Evolutionary conservation across 2,797 vertebrate species (phyloP).

Genomic region (Fratercula arctica): DNA sequence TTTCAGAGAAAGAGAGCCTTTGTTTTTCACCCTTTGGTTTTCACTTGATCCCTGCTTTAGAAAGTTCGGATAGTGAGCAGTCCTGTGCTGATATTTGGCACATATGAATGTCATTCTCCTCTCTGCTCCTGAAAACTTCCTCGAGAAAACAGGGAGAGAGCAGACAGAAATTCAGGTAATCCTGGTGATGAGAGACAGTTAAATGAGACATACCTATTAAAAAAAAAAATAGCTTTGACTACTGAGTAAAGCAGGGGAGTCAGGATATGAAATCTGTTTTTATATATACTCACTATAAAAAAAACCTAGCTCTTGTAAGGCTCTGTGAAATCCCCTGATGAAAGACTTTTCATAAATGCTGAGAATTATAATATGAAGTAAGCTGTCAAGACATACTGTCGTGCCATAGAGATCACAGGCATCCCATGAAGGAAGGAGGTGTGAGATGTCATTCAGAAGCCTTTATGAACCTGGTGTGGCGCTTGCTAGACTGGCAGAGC

Average conservation of each 20-base stretch:
- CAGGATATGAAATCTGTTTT: not conserved
- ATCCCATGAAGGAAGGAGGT: not conserved
- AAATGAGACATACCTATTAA: not conserved
- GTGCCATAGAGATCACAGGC: not conserved
- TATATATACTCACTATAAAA: not conserved
- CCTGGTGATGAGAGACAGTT: not conserved
- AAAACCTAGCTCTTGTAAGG: not conserved
- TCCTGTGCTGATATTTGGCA: not conserved
- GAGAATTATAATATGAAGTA: not conserved
- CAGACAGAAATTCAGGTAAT: not conserved
- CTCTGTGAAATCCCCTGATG: not conserved
- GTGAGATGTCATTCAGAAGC: not conserved
- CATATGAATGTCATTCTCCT: not conserved
- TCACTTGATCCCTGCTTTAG: not conserved
- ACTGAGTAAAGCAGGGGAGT: not conserved
- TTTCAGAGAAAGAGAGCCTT: not conserved
- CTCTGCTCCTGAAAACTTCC: not conserved
- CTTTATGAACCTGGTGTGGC: not conserved
- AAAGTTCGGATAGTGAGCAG: not conserved
- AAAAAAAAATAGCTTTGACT: not conserved
- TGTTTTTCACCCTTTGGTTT: not conserved
- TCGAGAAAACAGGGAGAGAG: not conserved
- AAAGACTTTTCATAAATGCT: conserved; percentile 8
- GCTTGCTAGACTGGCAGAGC: not conserved
- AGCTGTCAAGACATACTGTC: conserved; percentile 7